Percentiles rank a stretch among this genome's conserved stretches.
These are phyloP conservation scores for Lipotes vexillifer DNA, from an alignment of 2,113 vertebrate species.

Conservation along the genomic window DNA sequence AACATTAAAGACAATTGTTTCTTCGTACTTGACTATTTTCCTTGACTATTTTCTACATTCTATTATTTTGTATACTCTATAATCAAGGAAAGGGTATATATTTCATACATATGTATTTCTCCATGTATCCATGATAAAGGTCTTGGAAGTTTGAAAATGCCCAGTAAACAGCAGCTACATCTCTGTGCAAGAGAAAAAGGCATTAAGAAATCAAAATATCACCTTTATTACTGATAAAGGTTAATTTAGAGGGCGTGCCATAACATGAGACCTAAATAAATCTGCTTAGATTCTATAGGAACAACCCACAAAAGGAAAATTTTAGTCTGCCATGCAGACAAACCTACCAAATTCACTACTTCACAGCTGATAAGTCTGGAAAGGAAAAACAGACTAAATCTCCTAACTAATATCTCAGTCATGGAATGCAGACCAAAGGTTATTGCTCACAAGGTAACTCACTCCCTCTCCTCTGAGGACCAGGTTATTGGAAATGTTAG, in stretches of 20 bases:
- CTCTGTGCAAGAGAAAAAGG: neutral
- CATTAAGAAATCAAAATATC: neutral
- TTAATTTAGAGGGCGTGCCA: neutral
- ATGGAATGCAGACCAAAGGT: neutral
- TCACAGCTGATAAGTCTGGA: neutral
- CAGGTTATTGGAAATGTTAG: neutral
- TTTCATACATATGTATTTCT: neutral
- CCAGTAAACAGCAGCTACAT: neutral
- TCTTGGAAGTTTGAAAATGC: neutral
- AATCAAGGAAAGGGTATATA: neutral
- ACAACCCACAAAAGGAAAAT: neutral
- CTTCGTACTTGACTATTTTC: neutral
- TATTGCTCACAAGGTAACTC: neutral
- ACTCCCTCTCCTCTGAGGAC: neutral
- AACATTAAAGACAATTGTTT: neutral
- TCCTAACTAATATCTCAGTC: neutral
- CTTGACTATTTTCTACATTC: neutral
- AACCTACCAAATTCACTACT: neutral
- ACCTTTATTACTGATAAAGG: neutral
- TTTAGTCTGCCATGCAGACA: neutral
- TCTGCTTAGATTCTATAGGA: neutral
- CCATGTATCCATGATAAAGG: neutral
- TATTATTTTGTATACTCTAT: neutral
- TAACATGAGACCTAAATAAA: neutral
- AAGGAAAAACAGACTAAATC: neutral